Base-by-base conservation (phyloP, 2,113 vertebrate species). In the Tupaia chinensis region DNA sequence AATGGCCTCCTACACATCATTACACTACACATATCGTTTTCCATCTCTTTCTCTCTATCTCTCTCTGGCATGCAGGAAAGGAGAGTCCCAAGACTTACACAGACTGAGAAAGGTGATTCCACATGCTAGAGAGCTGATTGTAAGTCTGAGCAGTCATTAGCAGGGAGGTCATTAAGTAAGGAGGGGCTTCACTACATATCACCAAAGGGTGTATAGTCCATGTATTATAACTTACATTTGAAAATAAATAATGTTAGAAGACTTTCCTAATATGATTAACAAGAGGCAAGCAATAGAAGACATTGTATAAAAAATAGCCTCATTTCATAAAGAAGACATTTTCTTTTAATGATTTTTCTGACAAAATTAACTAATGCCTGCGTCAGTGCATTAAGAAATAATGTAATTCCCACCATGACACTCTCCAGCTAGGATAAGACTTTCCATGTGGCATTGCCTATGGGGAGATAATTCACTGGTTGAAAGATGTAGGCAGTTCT, bases 331-430 rank as follows among this genome's bases (percentile, higher is more conserved):
- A 79, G 29, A 89, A 93, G 78, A 72, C 78, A 82, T 93, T 95
- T 96, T 87, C 61, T 91, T 54, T 1, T 68, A 96, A 95, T 74
- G 68, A 94, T 89, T 95, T 32, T 97, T 85, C 81, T 92, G 95
- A 94, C 76, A 89, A 74, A 97, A 93, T 96, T 95, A 95, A 95
- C 68, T 58, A 93, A 92, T 95, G 53, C 34, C 76, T 58, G 61
- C 27, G 32, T 73, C 78, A 70, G 23, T 17, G 14, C 69, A 87
- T 93, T 86, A 87, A 92, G 65, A 92, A 94, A 78, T 91, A 93
- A 95, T 96, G 61, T 82, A 63, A 56, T 93, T 91, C 95, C 81
- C 78, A 70, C 77, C 27, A 13, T 3, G n/a, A 60, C 27, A n/a
- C 27, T 70, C 78, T 84, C 77, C 29, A 32, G 77, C 66, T 27